Evolutionary conservation across 2,113 vertebrate species (phyloP).

Genomic region (Oxygymnocypris stewartii): DNA sequence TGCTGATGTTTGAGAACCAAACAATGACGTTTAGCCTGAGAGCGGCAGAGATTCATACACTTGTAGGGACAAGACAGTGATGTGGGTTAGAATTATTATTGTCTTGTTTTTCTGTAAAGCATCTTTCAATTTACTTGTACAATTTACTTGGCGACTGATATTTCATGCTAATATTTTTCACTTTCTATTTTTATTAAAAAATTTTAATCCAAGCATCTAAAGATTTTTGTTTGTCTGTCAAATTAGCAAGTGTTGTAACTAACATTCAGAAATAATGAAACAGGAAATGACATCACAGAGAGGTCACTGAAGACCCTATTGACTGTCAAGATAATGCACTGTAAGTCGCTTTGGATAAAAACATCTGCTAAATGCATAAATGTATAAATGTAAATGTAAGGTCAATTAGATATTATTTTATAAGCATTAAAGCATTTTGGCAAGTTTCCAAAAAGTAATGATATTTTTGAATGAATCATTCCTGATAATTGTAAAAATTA

Average conservation of each 20-base stretch:
- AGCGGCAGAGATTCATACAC: constrained; percentile 6
- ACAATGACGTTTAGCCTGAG: neutral
- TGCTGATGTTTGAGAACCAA: neutral
- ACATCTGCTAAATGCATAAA: too few species aligned
- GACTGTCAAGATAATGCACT: too few species aligned
- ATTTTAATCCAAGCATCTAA: too few species aligned
- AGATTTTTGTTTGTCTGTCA: neutral
- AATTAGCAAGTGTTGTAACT: neutral
- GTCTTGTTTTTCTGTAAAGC: neutral
- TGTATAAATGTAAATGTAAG: too few species aligned
- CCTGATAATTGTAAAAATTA: neutral
- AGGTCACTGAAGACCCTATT: too few species aligned
- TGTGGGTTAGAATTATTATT: too few species aligned
- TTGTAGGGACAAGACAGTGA: neutral
- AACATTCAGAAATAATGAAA: neutral
- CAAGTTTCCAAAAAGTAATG: neutral
- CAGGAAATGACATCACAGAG: neutral
- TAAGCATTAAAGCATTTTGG: neutral
- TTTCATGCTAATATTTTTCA: neutral
- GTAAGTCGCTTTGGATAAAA: too few species aligned
- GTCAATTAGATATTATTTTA: neutral
- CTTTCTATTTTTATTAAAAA: too few species aligned
- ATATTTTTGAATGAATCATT: neutral
- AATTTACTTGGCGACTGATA: neutral
- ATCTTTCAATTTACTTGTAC: too few species aligned